These are phyloP conservation scores for Tridacna crocea DNA, from an alignment of 2,888 invertebrate species.

Conservation along the genomic window DNA sequence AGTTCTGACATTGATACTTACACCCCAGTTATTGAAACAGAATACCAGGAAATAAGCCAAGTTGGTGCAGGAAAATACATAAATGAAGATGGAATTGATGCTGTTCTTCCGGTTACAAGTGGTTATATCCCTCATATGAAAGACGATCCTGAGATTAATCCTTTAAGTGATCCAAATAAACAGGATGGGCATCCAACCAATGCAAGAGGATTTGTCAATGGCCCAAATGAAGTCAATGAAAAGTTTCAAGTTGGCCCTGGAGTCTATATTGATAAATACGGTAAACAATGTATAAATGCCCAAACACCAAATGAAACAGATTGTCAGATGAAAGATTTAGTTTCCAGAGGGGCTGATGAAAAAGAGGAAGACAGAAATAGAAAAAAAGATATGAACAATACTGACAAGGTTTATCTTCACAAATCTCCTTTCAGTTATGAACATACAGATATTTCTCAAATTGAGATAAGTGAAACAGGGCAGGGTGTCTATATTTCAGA, in stretches of 20 bases:
- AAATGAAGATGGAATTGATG: slow-evolving; percentile 7
- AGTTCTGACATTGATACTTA: too few relatives aligned
- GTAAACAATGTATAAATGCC: too few relatives aligned
- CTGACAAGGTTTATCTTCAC: too few relatives aligned
- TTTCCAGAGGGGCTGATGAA: not conserved
- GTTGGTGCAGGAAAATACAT: slow-evolving; percentile 6
- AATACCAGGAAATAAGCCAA: not conserved
- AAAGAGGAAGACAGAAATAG: not conserved
- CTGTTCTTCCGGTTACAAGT: not conserved
- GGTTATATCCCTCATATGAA: not conserved
- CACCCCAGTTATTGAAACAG: too few relatives aligned
- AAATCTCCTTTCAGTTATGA: too few relatives aligned
- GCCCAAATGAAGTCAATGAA: not conserved
- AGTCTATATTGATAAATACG: not conserved
- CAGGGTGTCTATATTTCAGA: slow-evolving; percentile 4
- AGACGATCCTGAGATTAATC: not conserved
- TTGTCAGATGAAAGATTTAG: not conserved
- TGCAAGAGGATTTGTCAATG: not conserved
- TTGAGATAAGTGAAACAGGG: slow-evolving; percentile 13
- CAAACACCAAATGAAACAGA: not conserved
- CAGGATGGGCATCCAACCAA: not conserved
- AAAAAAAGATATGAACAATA: not conserved
- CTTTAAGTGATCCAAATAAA: not conserved
- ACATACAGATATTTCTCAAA: not conserved
- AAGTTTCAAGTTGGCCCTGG: not conserved